Evolutionary conservation across 2,113 vertebrate species (phyloP).

Genomic region (Geococcyx californianus): DNA sequence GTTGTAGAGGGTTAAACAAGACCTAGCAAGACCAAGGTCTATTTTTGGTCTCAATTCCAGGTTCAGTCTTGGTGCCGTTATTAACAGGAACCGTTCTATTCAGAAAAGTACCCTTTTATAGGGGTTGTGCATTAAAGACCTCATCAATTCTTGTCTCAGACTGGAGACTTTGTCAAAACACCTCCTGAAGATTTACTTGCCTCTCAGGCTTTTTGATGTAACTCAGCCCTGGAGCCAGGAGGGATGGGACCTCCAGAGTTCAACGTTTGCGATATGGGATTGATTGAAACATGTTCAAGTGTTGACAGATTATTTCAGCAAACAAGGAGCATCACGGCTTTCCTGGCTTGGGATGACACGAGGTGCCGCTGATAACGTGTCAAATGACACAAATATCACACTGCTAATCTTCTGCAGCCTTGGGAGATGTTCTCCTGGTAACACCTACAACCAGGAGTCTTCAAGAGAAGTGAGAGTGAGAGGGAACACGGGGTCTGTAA

Average conservation of each 20-base stretch:
- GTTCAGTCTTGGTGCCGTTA: not conserved
- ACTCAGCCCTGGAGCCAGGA: not conserved
- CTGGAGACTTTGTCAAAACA: not conserved
- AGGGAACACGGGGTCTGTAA: not conserved
- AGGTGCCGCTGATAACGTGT: not conserved
- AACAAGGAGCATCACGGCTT: not conserved
- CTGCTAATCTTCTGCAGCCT: not conserved
- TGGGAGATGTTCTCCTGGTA: not conserved
- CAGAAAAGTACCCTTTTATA: too few relatives aligned
- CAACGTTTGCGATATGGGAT: accelerated
- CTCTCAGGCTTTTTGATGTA: not conserved
- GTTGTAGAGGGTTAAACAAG: too few relatives aligned
- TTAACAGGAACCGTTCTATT: not conserved
- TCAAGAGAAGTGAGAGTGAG: not conserved
- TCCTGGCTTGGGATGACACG: not conserved
- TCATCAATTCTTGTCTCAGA: not conserved
- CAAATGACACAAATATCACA: not conserved
- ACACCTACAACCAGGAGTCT: not conserved
- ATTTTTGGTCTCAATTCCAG: not conserved
- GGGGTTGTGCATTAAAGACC: not conserved
- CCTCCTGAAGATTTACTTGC: not conserved
- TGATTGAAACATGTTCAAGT: not conserved
- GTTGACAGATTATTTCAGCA: not conserved
- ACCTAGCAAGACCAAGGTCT: not conserved
- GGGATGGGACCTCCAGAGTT: not conserved